Conservation (phyloP, 35 echinoderm and acorn worm genomes). For the Ptychodera flava region DNA sequence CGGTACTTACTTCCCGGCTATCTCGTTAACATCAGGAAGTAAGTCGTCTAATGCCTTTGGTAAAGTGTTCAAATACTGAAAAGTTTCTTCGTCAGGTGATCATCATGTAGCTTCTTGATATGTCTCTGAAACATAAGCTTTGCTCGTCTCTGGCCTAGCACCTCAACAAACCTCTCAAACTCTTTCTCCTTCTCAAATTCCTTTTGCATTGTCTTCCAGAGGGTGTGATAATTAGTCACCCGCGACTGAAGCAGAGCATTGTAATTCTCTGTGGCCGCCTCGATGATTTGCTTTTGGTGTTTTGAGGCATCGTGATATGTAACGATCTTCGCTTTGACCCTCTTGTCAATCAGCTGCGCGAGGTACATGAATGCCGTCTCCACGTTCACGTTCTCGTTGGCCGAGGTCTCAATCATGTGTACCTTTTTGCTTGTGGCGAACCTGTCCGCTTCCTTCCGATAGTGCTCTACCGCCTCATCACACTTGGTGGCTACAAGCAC, state of each 20-base stretch:
- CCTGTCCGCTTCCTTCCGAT: slow-evolving; percentile 34
- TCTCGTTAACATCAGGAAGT: slow-evolving; percentile 57
- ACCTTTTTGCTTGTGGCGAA: slow-evolving; percentile 51
- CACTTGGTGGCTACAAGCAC: slow-evolving; percentile 78
- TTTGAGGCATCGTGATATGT: slow-evolving; percentile 47
- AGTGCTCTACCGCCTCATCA: slow-evolving; percentile 52
- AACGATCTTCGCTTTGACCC: slow-evolving; percentile 30
- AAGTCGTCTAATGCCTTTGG: slow-evolving; percentile 54
- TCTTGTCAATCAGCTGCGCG: slow-evolving; percentile 58
- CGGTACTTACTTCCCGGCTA: slow-evolving; percentile 53
- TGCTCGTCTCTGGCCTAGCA: slow-evolving; percentile 42
- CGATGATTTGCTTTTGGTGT: slow-evolving; percentile 33
- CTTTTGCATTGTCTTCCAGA: slow-evolving; percentile 57
- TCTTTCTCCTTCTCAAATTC: slow-evolving; percentile 32
- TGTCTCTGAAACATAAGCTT: slow-evolving; percentile 60
- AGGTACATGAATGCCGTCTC: slow-evolving; percentile 63
- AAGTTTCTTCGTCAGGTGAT: slow-evolving; percentile 55
- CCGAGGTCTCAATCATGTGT: slow-evolving; percentile 68
- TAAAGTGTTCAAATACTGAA: slow-evolving; percentile 48
- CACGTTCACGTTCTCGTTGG: slow-evolving; percentile 74
- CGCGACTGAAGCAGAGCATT: slow-evolving; percentile 22
- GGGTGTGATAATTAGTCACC: slow-evolving; percentile 73
- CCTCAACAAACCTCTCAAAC: slow-evolving; percentile 26
- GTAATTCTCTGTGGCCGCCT: slow-evolving; percentile 48
- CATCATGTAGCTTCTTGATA: slow-evolving; percentile 51